These are phyloP conservation scores for Himalopsyche tibetana DNA, from an alignment of 2,888 invertebrate genomes.

Conservation along the genomic window DNA sequence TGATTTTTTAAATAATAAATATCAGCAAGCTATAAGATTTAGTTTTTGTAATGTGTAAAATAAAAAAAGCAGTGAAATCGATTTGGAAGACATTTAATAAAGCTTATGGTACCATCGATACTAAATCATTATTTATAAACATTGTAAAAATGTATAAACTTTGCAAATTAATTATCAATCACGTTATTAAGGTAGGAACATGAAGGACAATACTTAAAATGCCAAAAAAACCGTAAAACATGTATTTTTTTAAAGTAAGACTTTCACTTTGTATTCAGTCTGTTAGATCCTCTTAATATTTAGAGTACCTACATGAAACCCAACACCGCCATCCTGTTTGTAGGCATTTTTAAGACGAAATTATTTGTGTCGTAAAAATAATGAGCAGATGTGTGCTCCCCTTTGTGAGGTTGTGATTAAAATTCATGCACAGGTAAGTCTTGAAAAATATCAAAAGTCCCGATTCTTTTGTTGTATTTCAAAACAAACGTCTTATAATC, in stretches of 20 bases:
- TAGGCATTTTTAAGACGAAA: conserved; percentile 57
- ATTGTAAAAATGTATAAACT: too few species aligned
- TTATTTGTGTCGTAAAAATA: conserved; percentile 57
- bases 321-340: conserved; percentile 40
- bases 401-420: conserved; percentile 48
- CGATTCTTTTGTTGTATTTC: neutral
- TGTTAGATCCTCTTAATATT: neutral
- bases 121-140: too few species aligned
- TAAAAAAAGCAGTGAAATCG: too few species aligned
- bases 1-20: too few species aligned
- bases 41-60: too few species aligned
- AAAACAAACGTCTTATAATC: neutral
- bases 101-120: too few species aligned
- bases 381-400: conserved; percentile 48
- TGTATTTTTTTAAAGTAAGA: neutral
- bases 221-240: too few species aligned
- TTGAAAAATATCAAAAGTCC: conserved; percentile 11
- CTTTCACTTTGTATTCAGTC: neutral
- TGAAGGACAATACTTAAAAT: too few species aligned
- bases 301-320: neutral
- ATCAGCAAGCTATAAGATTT: too few species aligned
- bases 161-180: too few species aligned
- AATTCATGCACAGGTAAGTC: conserved; percentile 40
- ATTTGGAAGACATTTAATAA: too few species aligned
- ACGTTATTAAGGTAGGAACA: too few species aligned